Base-by-base conservation (phyloP, 2,888 invertebrate species). In the Nudaria mundana region DNA sequence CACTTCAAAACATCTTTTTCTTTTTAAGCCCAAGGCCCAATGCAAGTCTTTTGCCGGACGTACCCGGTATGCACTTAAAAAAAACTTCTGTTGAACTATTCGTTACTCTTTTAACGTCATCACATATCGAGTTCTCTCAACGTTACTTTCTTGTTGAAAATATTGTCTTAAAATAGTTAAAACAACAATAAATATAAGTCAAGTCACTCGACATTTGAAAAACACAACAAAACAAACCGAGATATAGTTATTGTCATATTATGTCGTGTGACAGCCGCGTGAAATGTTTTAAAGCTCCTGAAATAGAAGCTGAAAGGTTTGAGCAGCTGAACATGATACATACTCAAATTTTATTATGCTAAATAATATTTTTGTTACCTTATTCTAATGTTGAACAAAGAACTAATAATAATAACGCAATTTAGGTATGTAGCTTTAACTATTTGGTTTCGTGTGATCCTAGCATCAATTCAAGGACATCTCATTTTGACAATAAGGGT, bases 221-320 rank as follows among this genome's bases (percentile, higher is more conserved):
- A 37, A 56, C 44, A 64, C 56, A 60, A 65, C 60, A 63, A 66
- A 63, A 63, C 56, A 44, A 58, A 71, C 63, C 67, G 60, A 72
- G 71, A 74, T 68, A 71, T 75, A 76, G 73, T 78, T 76, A 80
- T 78, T 76, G 80, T 81, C 76, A 76, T 71, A 66, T 73, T 68
- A 66, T 66, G 66, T 71, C 71, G 59, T 57, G 70, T 78, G 81
- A 79, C 80, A 74, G 71, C 56, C 40, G 56, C 55, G 50, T 75
- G 72, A 66, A 49, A 59, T 49, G 62, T 62, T 72, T 71, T 71
- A 71, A 72, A 68, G 56, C 44, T 44, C 59, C 57, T 30, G 45
- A 67, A 71, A 70, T 71, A 70, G 62, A 52, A 10, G 5, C 15
- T 64, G 64, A 65, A 63, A 61, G 65, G 54, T 64, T 60, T 44